Percentiles rank a stretch among this genome's conserved stretches.
Evolutionary conservation across 1,140 invertebrate species (phyloP).

Genomic region (Babylonia areolata): DNA sequence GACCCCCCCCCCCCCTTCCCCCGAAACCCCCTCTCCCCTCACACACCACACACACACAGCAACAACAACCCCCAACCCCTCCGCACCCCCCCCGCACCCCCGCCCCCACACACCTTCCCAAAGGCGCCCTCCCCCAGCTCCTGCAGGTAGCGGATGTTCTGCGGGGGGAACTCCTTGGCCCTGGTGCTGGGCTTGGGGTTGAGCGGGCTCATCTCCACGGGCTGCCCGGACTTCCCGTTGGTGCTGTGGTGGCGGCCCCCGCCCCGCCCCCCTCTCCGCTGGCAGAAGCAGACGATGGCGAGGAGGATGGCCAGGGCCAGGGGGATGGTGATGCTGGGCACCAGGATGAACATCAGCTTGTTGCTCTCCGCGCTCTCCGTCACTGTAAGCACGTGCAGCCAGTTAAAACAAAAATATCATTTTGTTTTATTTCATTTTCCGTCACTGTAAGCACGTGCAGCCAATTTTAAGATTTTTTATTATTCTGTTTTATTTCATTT

Average conservation of each 20-base stretch:
- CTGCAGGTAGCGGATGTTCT: slow-evolving; percentile 91
- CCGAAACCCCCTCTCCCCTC: neutral
- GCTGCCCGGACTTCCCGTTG: slow-evolving; percentile 52
- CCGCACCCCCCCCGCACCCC: neutral
- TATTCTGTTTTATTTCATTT: neutral
- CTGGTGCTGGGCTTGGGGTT: slow-evolving; percentile 63
- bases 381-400: neutral
- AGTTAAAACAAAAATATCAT: too few relatives aligned
- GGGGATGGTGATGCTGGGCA: slow-evolving; percentile 78
- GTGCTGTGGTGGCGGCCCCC: slow-evolving; percentile 40
- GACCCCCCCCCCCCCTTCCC: too few relatives aligned
- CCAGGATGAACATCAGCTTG: slow-evolving; percentile 79
- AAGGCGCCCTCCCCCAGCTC: slow-evolving; percentile 97
- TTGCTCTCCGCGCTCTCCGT: slow-evolving; percentile 44
- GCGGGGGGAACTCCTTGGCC: slow-evolving; percentile 80
- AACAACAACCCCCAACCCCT: neutral
- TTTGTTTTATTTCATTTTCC: neutral
- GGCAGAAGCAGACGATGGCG: slow-evolving; percentile 75
- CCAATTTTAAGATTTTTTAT: too few relatives aligned
- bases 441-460: neutral
- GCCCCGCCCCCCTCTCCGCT: slow-evolving; percentile 38
- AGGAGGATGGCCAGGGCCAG: slow-evolving; percentile 78
- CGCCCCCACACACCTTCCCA: slow-evolving; percentile 79
- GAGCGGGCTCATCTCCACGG: slow-evolving; percentile 69
- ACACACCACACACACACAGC: neutral